Conservation (phyloP, 2,888 invertebrate genomes). For the Diloba caeruleocephala region DNA sequence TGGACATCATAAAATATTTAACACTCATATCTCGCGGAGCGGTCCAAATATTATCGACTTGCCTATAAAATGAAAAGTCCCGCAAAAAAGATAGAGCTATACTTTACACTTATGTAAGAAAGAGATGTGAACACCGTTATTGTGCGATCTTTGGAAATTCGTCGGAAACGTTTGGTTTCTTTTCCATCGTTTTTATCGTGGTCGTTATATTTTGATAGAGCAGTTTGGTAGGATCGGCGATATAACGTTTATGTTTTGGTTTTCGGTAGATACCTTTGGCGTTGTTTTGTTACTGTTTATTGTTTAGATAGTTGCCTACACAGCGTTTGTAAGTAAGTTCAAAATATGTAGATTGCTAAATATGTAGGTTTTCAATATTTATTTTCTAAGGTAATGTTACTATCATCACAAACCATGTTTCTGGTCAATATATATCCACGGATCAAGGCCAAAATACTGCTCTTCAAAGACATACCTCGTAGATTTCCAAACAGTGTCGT, state of each 20-base stretch:
- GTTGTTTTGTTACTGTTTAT: slow-evolving; percentile 66
- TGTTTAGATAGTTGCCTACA: slow-evolving; percentile 42
- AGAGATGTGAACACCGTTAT: slow-evolving; percentile 75
- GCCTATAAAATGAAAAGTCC: slow-evolving; percentile 84
- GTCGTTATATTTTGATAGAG: slow-evolving; percentile 89
- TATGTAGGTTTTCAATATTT: too few relatives aligned
- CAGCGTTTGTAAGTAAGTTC: not conserved
- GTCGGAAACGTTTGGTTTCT: slow-evolving; percentile 86
- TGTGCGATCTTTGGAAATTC: slow-evolving; percentile 87
- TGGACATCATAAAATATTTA: slow-evolving; percentile 88
- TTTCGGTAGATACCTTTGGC: slow-evolving; percentile 70
- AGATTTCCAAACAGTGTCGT: too few relatives aligned
- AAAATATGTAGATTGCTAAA: not conserved
- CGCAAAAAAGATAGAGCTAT: slow-evolving; percentile 74
- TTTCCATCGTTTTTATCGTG: slow-evolving; percentile 87
- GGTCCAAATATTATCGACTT: slow-evolving; percentile 86
- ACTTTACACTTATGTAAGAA: slow-evolving; percentile 67
- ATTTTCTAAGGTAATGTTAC: too few relatives aligned
- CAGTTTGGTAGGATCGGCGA: slow-evolving; percentile 83
- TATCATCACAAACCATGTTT: too few relatives aligned
- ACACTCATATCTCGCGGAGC: slow-evolving; percentile 82
- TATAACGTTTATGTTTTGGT: slow-evolving; percentile 88
- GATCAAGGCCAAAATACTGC: too few relatives aligned
- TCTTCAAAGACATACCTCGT: too few relatives aligned
- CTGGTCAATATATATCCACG: too few relatives aligned